Percentiles rank a stretch among this genome's conserved stretches.
Evolutionary conservation across 1,140 invertebrate species (phyloP).

Genomic region (Papilio machaon): DNA sequence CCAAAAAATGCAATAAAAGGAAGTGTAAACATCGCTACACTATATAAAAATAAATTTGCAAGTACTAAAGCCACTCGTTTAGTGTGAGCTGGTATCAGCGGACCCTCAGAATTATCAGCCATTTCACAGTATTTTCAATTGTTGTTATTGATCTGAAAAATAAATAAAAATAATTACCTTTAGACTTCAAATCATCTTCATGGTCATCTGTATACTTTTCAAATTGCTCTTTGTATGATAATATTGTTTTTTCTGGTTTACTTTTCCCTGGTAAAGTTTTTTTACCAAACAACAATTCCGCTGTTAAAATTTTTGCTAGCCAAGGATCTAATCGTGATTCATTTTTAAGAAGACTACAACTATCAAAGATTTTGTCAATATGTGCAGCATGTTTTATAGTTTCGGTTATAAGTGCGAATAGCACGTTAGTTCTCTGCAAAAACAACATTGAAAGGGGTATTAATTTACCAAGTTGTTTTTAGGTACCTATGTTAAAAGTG

Average conservation of each 20-base stretch:
- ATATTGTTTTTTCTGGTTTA: slow-evolving; percentile 87
- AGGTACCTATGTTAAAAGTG: slow-evolving; percentile 23
- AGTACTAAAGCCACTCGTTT: slow-evolving; percentile 81
- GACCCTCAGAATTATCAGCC: slow-evolving; percentile 70
- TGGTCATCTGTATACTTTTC: slow-evolving; percentile 62
- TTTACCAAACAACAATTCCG: slow-evolving; percentile 92
- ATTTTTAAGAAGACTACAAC: slow-evolving; percentile 84
- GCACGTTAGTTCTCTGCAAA: slow-evolving; percentile 87
- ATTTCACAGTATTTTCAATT: slow-evolving; percentile 57
- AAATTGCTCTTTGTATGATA: slow-evolving; percentile 84
- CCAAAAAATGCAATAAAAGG: slow-evolving; percentile 90
- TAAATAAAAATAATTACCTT: slow-evolving; percentile 77
- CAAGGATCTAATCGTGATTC: slow-evolving; percentile 86
- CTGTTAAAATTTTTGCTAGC: slow-evolving; percentile 89
- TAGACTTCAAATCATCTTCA: slow-evolving; percentile 63
- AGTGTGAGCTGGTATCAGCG: slow-evolving; percentile 76
- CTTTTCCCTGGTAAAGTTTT: slow-evolving; percentile 85
- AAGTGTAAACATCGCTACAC: slow-evolving; percentile 91
- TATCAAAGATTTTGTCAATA: slow-evolving; percentile 85
- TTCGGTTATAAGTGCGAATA: slow-evolving; percentile 88
- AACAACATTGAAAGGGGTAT: slow-evolving; percentile 51
- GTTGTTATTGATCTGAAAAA: slow-evolving; percentile 73
- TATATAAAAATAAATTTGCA: slow-evolving; percentile 88
- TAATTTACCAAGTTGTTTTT: slow-evolving; percentile 9
- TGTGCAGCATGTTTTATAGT: slow-evolving; percentile 86